phyloP scores from a whole-genome alignment of 2,888 invertebrate genomes.

The Clanis bilineata region DNA sequence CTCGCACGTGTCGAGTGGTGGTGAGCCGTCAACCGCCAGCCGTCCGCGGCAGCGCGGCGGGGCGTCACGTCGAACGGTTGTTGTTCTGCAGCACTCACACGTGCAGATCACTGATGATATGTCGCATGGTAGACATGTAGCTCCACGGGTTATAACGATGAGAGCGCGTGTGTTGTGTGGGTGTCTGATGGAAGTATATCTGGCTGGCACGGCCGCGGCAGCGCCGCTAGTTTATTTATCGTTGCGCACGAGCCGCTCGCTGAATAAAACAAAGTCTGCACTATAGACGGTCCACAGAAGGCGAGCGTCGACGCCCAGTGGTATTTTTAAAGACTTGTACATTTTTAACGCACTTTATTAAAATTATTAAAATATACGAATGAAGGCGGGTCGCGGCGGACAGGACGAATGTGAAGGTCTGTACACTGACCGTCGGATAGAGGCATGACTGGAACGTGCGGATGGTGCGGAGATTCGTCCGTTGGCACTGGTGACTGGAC shows the following conservation, averaged over 20 bases:
- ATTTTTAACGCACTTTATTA: not conserved
- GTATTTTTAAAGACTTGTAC: not conserved
- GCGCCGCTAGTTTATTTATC: not conserved
- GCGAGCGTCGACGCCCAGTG: not conserved
- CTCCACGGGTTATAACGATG: not conserved
- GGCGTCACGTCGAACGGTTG: not conserved
- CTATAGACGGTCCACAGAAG: not conserved
- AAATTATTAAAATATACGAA: not conserved
- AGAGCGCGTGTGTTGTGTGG: not conserved
- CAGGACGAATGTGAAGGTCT: not conserved
- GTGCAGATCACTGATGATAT: not conserved
- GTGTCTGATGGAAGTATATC: not conserved
- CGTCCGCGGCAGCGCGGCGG: too few relatives aligned
- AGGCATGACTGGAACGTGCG: conserved; percentile 31
- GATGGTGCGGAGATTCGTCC: not conserved
- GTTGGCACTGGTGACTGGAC: not conserved
- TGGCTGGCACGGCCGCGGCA: not conserved
- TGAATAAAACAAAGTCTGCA: not conserved
- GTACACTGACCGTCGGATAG: conserved; percentile 43
- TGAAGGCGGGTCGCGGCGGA: not conserved
- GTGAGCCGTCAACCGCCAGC: too few relatives aligned
- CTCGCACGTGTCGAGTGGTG: too few relatives aligned
- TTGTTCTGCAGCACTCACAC: too few relatives aligned
- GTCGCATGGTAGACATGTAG: not conserved
- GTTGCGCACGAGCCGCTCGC: not conserved